phyloP scores from a whole-genome alignment of 2,797 vertebrate species.

The Anguilla obscura region DNA sequence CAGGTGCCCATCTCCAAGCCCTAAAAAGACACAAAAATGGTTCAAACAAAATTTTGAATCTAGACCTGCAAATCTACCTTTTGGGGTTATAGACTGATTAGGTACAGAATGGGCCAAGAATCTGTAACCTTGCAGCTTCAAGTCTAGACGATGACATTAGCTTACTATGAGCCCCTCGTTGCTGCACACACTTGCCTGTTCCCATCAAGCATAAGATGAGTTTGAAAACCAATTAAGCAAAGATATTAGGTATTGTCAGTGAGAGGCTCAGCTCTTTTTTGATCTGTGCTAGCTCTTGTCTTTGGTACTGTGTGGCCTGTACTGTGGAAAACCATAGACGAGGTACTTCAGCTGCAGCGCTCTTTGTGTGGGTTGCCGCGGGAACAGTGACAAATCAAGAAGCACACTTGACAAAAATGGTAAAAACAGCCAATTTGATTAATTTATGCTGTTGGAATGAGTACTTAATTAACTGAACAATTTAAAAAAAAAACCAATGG shows the following conservation, averaged over 20 bases:
- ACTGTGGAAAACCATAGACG: not conserved
- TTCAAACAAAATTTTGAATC: not conserved
- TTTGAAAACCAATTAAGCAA: no score
- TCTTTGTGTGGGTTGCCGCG: not conserved
- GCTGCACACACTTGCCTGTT: not conserved
- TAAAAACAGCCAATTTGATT: no score
- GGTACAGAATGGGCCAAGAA: not conserved
- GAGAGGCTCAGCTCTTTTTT: not conserved
- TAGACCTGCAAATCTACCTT: not conserved
- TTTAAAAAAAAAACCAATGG: not conserved
- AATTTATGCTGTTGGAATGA: no score
- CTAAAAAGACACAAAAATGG: not conserved
- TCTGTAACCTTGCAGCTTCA: not conserved
- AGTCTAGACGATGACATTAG: not conserved
- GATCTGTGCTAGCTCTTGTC: not conserved
- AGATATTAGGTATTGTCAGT: not conserved
- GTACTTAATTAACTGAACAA: not conserved
- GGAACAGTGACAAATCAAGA: not conserved
- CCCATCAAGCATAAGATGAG: no score
- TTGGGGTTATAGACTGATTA: not conserved
- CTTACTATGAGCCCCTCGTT: not conserved
- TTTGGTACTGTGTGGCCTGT: not conserved
- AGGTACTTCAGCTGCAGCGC: not conserved
- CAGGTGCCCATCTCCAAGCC: not conserved
- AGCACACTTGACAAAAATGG: not conserved